Evolutionary conservation across 2,797 vertebrate genomes (phyloP).

Genomic region (Acanthurus leucopareius): DNA sequence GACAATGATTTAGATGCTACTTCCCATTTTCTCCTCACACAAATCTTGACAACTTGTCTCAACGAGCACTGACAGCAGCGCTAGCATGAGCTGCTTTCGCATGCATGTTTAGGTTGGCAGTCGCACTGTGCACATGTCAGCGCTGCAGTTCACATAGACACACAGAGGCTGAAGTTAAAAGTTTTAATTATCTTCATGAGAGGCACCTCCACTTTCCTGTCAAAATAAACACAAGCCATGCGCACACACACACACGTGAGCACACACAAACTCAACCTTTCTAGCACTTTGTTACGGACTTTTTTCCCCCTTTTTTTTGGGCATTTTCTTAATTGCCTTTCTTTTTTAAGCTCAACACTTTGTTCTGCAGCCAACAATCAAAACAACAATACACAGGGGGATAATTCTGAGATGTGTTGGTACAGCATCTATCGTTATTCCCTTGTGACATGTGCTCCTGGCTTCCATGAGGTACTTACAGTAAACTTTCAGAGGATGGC

Average conservation of each 20-base stretch:
- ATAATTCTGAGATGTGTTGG: conserved; percentile 19
- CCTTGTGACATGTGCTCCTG: conserved; percentile 25
- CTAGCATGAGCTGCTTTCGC: background rate
- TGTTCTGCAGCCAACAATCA: conserved; percentile 36
- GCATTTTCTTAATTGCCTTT: too few relatives aligned
- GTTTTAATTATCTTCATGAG: conserved; percentile 30
- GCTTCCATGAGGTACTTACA: conserved; percentile 41
- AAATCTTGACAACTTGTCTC: background rate
- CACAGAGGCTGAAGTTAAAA: conserved; percentile 8
- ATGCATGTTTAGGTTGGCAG: background rate
- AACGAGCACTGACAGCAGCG: background rate
- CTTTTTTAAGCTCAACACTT: conserved; percentile 39
- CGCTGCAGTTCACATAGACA: background rate
- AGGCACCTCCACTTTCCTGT: background rate
- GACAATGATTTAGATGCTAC: conserved; percentile 8
- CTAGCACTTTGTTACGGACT: background rate
- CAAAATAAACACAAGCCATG: background rate
- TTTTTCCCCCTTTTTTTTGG: background rate
- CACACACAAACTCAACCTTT: background rate
- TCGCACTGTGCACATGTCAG: background rate
- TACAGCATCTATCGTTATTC: conserved; percentile 32
- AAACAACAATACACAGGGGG: conserved; percentile 48
- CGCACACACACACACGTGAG: background rate
- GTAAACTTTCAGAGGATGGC: conserved; percentile 23
- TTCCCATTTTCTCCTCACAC: background rate